Evolutionary conservation across 2,797 vertebrate genomes (phyloP).

Genomic region (Betta splendens): DNA sequence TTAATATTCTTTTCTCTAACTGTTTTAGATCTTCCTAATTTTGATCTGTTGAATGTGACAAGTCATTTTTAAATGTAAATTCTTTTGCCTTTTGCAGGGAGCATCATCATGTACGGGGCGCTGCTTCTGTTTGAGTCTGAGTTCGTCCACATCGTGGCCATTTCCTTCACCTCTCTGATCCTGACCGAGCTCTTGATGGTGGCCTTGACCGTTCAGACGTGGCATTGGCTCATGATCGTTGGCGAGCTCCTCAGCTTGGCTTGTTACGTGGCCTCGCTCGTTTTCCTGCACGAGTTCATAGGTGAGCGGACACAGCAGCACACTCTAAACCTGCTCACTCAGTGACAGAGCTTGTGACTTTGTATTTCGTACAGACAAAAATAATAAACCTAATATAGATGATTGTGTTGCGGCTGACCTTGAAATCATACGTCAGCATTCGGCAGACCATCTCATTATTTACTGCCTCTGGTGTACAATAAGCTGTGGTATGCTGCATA

Average conservation of each 20-base stretch:
- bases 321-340: background rate
- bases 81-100: conserved; percentile 80
- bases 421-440: conserved; percentile 59
- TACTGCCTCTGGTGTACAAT: conserved; percentile 55
- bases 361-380: conserved; percentile 1
- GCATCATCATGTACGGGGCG: conserved; percentile 99
- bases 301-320: conserved; percentile 77
- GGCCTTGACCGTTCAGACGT: conserved; percentile 95
- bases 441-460: conserved; percentile 15
- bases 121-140: conserved; percentile 96
- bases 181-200: conserved; percentile 99
- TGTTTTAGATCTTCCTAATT: background rate
- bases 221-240: conserved; percentile 99
- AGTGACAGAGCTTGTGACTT: background rate
- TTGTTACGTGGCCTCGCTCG: conserved; percentile 95
- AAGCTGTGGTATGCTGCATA: conserved; percentile 32
- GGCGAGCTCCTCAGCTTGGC: conserved; percentile 94
- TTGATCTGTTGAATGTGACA: background rate
- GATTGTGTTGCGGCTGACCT: conserved; percentile 47
- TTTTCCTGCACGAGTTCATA: conserved; percentile 96
- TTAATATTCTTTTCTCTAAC: no score
- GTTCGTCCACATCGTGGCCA: conserved; percentile 97
- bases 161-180: conserved; percentile 97
- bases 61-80: background rate
- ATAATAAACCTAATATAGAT: conserved; percentile 24